These are phyloP conservation scores for Ptychochromis oligacanthus DNA, from an alignment of 2,113 vertebrate species.

Conservation along the genomic window DNA sequence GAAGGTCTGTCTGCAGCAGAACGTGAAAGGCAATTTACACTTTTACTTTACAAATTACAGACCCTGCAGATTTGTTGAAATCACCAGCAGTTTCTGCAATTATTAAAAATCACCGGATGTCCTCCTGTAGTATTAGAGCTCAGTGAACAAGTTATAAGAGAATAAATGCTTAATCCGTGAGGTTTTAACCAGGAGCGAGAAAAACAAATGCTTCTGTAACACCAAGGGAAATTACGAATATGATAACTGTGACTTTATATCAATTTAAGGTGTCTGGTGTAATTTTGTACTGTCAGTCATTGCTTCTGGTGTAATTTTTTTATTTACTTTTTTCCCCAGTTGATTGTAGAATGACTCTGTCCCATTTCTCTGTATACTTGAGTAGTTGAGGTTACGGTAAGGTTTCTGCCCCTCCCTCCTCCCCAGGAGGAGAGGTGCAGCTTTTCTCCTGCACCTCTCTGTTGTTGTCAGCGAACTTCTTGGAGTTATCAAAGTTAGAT, in stretches of 20 bases:
- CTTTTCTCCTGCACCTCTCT: not conserved
- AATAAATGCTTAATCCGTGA: not conserved
- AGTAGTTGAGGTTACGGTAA: not conserved
- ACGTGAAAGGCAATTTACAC: slow-evolving; percentile 14
- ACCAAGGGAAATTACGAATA: not conserved
- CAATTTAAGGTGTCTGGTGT: not conserved
- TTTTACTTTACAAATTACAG: slow-evolving; percentile 31
- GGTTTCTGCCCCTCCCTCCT: not conserved
- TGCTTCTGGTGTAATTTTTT: not conserved
- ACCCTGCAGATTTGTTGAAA: slow-evolving; percentile 25
- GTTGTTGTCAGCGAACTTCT: not conserved
- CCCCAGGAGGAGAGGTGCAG: not conserved
- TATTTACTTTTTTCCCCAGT: not conserved
- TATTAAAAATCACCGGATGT: slow-evolving; percentile 29
- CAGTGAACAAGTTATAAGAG: not conserved
- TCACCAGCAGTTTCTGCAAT: slow-evolving; percentile 20
- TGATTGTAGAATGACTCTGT: not conserved
- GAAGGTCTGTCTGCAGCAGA: not conserved
- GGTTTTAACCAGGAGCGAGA: not conserved
- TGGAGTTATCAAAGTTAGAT: slow-evolving; percentile 47
- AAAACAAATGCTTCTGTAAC: not conserved
- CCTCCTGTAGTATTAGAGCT: not conserved
- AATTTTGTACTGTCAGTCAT: not conserved
- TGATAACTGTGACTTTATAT: not conserved
- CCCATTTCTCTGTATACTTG: not conserved